Evolutionary conservation across 2,888 invertebrate genomes (phyloP).

Genomic region (Liposcelis brunnea): DNA sequence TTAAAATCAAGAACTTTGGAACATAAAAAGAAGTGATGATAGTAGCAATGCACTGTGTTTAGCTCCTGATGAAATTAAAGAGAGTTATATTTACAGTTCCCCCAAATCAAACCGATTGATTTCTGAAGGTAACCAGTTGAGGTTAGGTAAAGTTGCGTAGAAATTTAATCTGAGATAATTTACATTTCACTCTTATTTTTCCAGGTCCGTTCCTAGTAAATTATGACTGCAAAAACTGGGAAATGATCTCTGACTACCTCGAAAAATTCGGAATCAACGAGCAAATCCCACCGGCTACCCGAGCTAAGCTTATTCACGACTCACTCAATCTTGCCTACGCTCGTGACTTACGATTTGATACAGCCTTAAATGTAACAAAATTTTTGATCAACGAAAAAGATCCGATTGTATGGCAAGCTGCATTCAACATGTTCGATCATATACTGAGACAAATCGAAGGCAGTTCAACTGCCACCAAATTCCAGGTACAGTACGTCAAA

Average conservation of each 20-base stretch:
- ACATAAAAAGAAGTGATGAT: too few relatives aligned
- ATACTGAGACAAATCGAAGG: slow-evolving; percentile 55
- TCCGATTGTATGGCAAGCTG: slow-evolving; percentile 64
- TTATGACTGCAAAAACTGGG: slow-evolving; percentile 63
- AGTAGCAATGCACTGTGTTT: too few relatives aligned
- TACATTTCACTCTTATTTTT: slow-evolving; percentile 14
- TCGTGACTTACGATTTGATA: slow-evolving; percentile 54
- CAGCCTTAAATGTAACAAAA: slow-evolving; percentile 61
- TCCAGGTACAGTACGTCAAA: slow-evolving; percentile 7
- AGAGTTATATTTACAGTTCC: too few relatives aligned
- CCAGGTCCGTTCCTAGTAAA: slow-evolving; percentile 67
- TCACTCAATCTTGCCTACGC: slow-evolving; percentile 64
- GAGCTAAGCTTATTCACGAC: slow-evolving; percentile 58
- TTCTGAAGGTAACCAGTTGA: too few relatives aligned
- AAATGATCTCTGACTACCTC: slow-evolving; percentile 46
- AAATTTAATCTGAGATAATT: neutral
- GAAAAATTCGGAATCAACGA: slow-evolving; percentile 22
- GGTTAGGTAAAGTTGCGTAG: too few relatives aligned
- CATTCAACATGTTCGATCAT: slow-evolving; percentile 69
- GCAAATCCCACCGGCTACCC: slow-evolving; percentile 48
- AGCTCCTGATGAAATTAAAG: too few relatives aligned
- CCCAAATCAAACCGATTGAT: too few relatives aligned
- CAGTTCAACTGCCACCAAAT: slow-evolving; percentile 35
- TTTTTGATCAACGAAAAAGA: slow-evolving; percentile 55
- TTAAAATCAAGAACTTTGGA: too few relatives aligned